phyloP scores from a whole-genome alignment of 2,113 vertebrate genomes.

The Loxodonta africana region DNA sequence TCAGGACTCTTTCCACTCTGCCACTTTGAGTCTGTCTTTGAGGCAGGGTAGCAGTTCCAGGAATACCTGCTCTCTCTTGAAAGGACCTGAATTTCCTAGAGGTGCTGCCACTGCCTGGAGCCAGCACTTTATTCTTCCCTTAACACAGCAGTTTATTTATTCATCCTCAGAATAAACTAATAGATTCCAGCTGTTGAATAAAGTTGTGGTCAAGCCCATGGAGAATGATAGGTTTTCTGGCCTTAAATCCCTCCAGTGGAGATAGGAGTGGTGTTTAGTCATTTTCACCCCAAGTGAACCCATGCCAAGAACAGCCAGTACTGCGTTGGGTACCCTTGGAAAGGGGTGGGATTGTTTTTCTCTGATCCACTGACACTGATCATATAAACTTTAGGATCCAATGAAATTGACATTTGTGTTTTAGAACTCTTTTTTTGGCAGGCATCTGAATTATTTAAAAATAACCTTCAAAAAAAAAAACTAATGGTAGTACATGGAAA shows the following conservation, averaged over 20 bases:
- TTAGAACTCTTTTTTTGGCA: background rate
- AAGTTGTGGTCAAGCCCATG: background rate
- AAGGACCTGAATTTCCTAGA: slow-evolving; percentile 22
- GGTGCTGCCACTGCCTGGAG: background rate
- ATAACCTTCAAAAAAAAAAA: slow-evolving; percentile 22
- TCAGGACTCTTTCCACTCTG: background rate
- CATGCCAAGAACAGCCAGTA: slow-evolving; percentile 63
- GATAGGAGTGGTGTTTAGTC: background rate
- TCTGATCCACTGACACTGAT: slow-evolving; percentile 50
- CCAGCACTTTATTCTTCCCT: background rate
- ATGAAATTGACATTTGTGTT: slow-evolving; percentile 29
- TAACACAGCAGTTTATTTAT: background rate
- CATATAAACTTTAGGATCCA: slow-evolving; percentile 66
- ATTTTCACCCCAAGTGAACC: background rate
- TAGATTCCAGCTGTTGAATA: slow-evolving; percentile 36
- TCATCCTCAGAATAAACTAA: background rate
- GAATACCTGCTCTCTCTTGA: background rate
- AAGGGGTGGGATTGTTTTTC: slow-evolving; percentile 68
- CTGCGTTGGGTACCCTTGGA: slow-evolving; percentile 45
- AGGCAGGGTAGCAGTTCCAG: background rate
- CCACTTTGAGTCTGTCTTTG: rapidly evolving
- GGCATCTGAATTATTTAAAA: slow-evolving; percentile 57
- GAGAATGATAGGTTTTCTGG: background rate
- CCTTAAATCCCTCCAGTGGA: background rate
- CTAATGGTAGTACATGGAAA: background rate